Evolutionary conservation across 2,888 invertebrate genomes (phyloP).

Genomic region (Odontomyia ornata): DNA sequence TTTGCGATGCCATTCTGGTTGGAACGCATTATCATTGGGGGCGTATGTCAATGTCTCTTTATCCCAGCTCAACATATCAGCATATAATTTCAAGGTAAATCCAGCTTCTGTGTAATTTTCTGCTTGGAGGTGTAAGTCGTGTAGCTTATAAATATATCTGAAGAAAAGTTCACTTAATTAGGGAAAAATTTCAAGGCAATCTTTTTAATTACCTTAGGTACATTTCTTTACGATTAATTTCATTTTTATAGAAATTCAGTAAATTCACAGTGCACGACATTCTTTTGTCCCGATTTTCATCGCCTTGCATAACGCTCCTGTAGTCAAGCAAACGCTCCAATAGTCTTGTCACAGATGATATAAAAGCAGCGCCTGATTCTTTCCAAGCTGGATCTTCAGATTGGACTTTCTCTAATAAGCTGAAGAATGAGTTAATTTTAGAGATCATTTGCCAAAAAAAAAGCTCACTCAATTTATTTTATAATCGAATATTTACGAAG

Average conservation of each 20-base stretch:
- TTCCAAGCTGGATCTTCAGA: conserved; percentile 88
- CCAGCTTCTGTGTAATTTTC: conserved; percentile 96
- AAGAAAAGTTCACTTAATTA: background rate
- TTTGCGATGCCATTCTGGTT: conserved; percentile 89
- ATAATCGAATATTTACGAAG: background rate
- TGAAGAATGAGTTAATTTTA: no score
- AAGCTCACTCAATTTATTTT: no score
- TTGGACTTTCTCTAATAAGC: conserved; percentile 85
- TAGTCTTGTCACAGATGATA: conserved; percentile 88
- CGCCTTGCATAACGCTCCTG: conserved; percentile 93
- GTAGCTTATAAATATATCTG: conserved; percentile 92
- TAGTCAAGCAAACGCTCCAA: conserved; percentile 91
- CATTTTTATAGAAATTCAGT: conserved; percentile 94
- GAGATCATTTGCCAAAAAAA: background rate
- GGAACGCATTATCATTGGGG: conserved; percentile 74
- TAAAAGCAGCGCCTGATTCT: conserved; percentile 91
- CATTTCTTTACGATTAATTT: conserved; percentile 95
- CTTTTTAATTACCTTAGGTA: conserved; percentile 71
- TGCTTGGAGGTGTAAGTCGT: conserved; percentile 88
- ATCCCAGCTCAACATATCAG: conserved; percentile 88
- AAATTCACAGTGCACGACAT: conserved; percentile 97
- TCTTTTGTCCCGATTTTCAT: conserved; percentile 92
- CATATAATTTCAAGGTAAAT: conserved; percentile 92
- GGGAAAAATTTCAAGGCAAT: background rate
- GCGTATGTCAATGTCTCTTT: conserved; percentile 70